Conservation (phyloP, 2,888 invertebrate genomes). For the Archips xylosteana region DNA sequence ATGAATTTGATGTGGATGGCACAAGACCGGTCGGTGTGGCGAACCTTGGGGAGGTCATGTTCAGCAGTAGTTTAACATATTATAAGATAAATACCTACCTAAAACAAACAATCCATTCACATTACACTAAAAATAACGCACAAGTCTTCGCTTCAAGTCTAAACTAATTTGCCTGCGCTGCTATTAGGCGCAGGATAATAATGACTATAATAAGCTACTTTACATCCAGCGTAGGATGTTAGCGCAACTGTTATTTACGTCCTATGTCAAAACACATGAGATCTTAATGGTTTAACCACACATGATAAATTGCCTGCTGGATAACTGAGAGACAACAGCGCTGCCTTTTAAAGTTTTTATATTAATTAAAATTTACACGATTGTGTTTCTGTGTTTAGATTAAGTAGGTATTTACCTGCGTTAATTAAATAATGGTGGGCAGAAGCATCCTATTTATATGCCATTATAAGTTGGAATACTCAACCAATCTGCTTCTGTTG, state of each 20-base stretch:
- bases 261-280: conserved; percentile 38
- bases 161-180: conserved; percentile 3
- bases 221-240: conserved; percentile 35
- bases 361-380: conserved; percentile 23
- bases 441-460: too few relatives aligned
- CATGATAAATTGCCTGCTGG: conserved; percentile 32
- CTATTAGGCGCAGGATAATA: conserved; percentile 27
- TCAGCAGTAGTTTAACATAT: not conserved
- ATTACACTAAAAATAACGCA: not conserved
- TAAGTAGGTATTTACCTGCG: not conserved
- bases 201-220: conserved; percentile 32
- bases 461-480: too few relatives aligned
- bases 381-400: not conserved
- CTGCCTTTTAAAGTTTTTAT: conserved; percentile 5
- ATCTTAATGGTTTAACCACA: conserved; percentile 38
- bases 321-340: conserved; percentile 8
- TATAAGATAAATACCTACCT: not conserved
- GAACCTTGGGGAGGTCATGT: too few relatives aligned
- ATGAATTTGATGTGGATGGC: too few relatives aligned
- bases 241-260: conserved; percentile 38
- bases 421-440: not conserved
- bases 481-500: too few relatives aligned
- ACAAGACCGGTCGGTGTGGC: too few relatives aligned
- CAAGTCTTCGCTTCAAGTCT: conserved; percentile 14
- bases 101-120: conserved; percentile 2